Evolutionary conservation across 2,888 invertebrate species (phyloP).

Genomic region (Hirtodrosophila duncani): DNA sequence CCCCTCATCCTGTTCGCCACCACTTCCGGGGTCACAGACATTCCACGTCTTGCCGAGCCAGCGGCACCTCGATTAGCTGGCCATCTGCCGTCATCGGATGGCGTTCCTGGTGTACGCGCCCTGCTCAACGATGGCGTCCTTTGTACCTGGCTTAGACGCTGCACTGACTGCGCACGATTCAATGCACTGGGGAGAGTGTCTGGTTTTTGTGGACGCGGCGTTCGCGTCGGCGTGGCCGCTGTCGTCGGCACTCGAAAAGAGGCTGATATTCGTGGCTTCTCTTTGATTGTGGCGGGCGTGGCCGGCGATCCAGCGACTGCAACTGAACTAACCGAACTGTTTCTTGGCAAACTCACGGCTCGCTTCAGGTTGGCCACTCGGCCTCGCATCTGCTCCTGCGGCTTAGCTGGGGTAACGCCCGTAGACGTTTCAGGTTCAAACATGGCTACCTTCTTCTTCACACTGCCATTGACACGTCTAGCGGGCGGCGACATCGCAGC

Average conservation of each 20-base stretch:
- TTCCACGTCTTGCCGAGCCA: conserved; percentile 65
- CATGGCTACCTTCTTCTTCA: conserved; percentile 82
- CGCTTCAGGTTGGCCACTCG: conserved; percentile 80
- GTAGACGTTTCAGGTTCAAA: conserved; percentile 77
- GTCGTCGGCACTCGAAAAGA: conserved; percentile 78
- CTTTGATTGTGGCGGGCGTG: conserved; percentile 65
- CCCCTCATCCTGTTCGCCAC: conserved; percentile 68
- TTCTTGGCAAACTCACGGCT: conserved; percentile 76
- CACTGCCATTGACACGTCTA: conserved; percentile 58
- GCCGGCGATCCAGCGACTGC: conserved; percentile 79
- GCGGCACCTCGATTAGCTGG: conserved; percentile 77
- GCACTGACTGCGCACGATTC: conserved; percentile 74
- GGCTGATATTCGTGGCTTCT: conserved; percentile 36
- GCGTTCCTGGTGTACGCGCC: conserved; percentile 82
- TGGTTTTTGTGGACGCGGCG: conserved; percentile 74
- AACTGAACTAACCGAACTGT: conserved; percentile 76
- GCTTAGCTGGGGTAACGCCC: neutral
- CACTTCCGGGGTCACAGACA: conserved; percentile 75
- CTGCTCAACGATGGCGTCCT: conserved; percentile 80
- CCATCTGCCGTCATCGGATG: conserved; percentile 86
- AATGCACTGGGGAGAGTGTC: conserved; percentile 80
- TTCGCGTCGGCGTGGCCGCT: conserved; percentile 52
- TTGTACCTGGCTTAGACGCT: conserved; percentile 68
- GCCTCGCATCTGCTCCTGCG: conserved; percentile 67
- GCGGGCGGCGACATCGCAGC: conserved; percentile 48